Conservation (phyloP, 2,888 invertebrate species). For the Diabrotica balteata region DNA sequence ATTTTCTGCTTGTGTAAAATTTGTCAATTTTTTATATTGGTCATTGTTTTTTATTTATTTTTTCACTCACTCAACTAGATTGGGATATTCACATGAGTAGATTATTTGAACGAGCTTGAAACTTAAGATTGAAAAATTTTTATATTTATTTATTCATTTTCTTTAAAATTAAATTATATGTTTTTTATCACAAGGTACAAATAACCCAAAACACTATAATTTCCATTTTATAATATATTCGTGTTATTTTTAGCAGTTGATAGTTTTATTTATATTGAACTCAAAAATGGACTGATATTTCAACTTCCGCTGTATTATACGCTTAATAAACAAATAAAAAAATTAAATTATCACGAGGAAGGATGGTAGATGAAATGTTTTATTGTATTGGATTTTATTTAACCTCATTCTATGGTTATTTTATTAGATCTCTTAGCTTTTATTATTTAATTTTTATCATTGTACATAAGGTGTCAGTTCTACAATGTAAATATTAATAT, state of each 20-base stretch:
- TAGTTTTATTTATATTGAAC: conserved; percentile 11
- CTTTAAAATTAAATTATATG: too few species aligned
- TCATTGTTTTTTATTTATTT: too few species aligned
- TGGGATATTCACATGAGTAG: too few species aligned
- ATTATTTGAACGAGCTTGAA: too few species aligned
- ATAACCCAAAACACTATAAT: too few species aligned
- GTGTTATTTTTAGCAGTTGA: background rate
- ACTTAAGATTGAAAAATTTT: too few species aligned
- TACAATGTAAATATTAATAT: conserved; percentile 33
- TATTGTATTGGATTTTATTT: conserved; percentile 22
- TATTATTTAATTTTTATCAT: conserved; percentile 32
- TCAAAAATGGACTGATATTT: conserved; percentile 34
- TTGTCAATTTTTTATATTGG: too few species aligned
- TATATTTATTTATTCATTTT: too few species aligned
- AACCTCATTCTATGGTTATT: conserved; percentile 23
- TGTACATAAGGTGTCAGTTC: conserved; percentile 39
- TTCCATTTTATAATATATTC: background rate
- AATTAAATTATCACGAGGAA: conserved; percentile 12
- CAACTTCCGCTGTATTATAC: conserved; percentile 30
- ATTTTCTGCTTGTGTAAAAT: too few species aligned
- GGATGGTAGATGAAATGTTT: conserved; percentile 12
- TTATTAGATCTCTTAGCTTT: conserved; percentile 41
- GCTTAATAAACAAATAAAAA: conserved; percentile 20
- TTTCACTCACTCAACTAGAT: too few species aligned
- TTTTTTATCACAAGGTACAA: too few species aligned